A percentile compares a stretch with the other conserved stretches of the same genome.
Conservation (phyloP, 2,888 invertebrate genomes). For the Pyrrhosoma nymphula region DNA sequence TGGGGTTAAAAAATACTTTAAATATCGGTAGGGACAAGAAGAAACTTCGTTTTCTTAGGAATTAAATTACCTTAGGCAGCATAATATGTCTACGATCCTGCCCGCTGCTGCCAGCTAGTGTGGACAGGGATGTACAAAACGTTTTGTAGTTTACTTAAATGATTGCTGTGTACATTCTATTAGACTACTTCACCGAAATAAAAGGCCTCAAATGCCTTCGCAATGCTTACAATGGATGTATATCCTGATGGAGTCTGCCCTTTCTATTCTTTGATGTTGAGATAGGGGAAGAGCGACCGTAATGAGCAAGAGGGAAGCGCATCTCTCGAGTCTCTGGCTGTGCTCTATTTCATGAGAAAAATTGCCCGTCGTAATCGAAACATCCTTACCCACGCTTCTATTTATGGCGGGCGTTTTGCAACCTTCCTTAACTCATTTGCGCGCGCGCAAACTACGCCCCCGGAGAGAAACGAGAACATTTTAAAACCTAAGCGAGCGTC, state of each 20-base stretch:
- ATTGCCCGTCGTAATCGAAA: not conserved
- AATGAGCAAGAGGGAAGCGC: not conserved
- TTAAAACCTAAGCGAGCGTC: not conserved
- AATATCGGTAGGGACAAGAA: no score
- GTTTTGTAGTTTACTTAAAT: no score
- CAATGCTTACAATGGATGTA: not conserved
- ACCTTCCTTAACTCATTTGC: not conserved
- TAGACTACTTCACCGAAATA: not conserved
- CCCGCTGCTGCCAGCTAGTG: no score
- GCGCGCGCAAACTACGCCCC: not conserved
- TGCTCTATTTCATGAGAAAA: not conserved
- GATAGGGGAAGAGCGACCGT: not conserved
- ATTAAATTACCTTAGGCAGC: no score
- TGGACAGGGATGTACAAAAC: no score
- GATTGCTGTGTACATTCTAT: no score
- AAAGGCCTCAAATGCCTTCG: not conserved
- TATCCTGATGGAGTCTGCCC: not conserved
- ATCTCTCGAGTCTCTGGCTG: not conserved
- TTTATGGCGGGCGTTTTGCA: not conserved
- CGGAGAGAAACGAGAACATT: not conserved
- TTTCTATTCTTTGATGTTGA: not conserved
- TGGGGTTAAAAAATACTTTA: no score
- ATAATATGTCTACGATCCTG: no score
- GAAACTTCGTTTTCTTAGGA: no score
- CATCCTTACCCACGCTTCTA: not conserved